Evolutionary conservation across 2,113 vertebrate species (phyloP).

Genomic region (Stegostoma tigrinum): DNA sequence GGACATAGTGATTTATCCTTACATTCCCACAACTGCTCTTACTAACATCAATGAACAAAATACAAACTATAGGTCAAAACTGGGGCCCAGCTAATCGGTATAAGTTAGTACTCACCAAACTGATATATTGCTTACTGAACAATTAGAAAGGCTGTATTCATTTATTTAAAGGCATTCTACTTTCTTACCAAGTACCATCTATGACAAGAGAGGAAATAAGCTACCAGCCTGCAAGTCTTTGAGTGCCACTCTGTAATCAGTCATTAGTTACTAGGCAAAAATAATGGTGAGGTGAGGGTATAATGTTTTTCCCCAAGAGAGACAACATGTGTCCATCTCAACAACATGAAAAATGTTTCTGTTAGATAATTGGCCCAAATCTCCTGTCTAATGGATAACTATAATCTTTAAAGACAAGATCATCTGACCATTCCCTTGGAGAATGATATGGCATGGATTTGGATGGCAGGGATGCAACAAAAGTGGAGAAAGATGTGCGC

Average conservation of each 20-base stretch:
- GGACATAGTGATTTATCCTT: not conserved
- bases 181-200: not conserved
- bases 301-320: not conserved
- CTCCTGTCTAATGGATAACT: not conserved
- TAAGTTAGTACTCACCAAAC: not conserved
- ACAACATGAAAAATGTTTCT: not conserved
- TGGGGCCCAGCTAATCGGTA: not conserved
- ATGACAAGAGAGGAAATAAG: not conserved
- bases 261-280: not conserved
- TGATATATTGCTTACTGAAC: not conserved
- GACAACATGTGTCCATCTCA: not conserved
- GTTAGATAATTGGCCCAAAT: not conserved
- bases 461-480: not conserved
- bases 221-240: not conserved
- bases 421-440: not conserved
- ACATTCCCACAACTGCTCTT: not conserved
- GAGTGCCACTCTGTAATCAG: not conserved
- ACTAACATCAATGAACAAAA: not conserved
- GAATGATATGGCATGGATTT: not conserved
- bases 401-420: not conserved
- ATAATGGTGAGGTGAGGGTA: not conserved
- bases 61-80: not conserved
- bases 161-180: not conserved
- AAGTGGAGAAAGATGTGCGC: not conserved
- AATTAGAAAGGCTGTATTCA: not conserved